Percentiles rank a stretch among this genome's conserved stretches.
These are phyloP conservation scores for Octomys mimax DNA, from an alignment of 2,797 vertebrate genomes.

Conservation along the genomic window DNA sequence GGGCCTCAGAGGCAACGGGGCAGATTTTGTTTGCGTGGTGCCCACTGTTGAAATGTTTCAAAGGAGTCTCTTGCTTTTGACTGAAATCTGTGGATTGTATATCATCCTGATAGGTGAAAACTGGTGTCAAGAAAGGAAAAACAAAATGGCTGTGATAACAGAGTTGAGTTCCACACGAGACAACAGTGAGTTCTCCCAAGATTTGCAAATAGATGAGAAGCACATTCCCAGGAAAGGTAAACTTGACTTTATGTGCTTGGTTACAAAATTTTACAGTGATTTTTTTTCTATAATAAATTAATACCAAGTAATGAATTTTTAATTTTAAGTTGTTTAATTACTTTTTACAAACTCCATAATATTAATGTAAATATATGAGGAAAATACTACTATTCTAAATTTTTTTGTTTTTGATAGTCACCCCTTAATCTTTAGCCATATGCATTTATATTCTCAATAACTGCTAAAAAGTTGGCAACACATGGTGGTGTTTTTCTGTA, in stretches of 20 bases:
- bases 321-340: background rate
- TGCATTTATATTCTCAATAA: background rate
- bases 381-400: background rate
- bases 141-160: background rate
- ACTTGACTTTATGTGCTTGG: no score
- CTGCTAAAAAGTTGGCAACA: background rate
- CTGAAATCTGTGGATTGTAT: background rate
- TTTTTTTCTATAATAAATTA: background rate
- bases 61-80: background rate
- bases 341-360: background rate
- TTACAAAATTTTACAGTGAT: background rate
- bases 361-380: slow-evolving; percentile 24
- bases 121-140: background rate
- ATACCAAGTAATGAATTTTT: background rate
- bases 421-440: background rate
- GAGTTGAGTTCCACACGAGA: background rate
- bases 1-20: background rate
- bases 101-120: background rate
- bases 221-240: slow-evolving; percentile 68
- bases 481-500: background rate
- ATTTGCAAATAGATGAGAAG: background rate
- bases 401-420: background rate
- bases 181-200: background rate
- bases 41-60: background rate
- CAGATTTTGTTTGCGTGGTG: background rate